These are phyloP conservation scores for Dioctria rufipes DNA, from an alignment of 2,888 invertebrate species.

Conservation along the genomic window DNA sequence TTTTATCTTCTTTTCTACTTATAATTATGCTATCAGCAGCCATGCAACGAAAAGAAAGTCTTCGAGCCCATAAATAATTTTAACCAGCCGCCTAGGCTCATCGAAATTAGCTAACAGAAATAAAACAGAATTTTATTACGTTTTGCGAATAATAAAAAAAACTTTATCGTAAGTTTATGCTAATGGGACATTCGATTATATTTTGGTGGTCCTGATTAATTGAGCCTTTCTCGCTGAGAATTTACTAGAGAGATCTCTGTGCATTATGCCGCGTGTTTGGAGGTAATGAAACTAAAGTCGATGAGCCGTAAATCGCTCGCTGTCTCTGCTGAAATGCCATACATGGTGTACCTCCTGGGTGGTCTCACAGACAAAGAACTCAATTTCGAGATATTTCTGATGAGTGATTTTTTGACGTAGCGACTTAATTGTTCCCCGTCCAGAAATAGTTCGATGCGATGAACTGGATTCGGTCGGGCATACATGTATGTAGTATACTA, in stretches of 20 bases:
- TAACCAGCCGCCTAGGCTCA: neutral
- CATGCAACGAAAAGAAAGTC: neutral
- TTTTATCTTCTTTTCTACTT: too few relatives aligned
- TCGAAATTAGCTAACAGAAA: neutral
- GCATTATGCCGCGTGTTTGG: constrained; percentile 42
- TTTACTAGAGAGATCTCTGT: constrained; percentile 39
- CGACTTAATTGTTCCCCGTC: constrained; percentile 32
- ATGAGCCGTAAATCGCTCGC: constrained; percentile 51
- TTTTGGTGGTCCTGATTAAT: constrained; percentile 48
- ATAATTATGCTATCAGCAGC: constrained; percentile 44
- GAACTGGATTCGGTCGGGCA: neutral
- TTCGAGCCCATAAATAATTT: constrained; percentile 13
- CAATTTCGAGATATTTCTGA: constrained; percentile 30
- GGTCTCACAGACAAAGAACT: constrained; percentile 34
- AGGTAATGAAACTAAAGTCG: constrained; percentile 50
- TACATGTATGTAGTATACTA: neutral
- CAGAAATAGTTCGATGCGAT: neutral
- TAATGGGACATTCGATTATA: constrained; percentile 31
- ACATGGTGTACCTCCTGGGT: constrained; percentile 35
- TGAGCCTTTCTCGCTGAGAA: constrained; percentile 44
- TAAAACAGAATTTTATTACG: constrained; percentile 30
- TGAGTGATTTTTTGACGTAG: constrained; percentile 44
- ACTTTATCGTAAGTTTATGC: constrained; percentile 44
- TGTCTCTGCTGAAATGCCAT: constrained; percentile 13
- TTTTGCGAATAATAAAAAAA: constrained; percentile 40